Percentiles rank a stretch among this genome's conserved stretches.
Conservation (phyloP, 2,113 vertebrate genomes). For the Physeter macrocephalus region DNA sequence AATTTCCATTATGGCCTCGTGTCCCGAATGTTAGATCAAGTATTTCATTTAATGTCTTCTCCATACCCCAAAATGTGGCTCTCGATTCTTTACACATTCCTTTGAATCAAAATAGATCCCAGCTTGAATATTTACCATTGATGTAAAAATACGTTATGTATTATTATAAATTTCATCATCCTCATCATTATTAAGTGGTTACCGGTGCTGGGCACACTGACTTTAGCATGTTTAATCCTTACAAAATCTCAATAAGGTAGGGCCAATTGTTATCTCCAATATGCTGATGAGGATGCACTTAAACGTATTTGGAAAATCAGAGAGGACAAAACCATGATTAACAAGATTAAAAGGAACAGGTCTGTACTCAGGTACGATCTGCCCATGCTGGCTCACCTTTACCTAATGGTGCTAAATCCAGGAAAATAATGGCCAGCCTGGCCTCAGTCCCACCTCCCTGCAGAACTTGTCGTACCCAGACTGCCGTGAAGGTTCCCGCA, state of each 20-base stretch:
- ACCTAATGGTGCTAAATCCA: not conserved
- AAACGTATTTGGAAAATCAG: not conserved
- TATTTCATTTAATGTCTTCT: not conserved
- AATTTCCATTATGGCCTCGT: not conserved
- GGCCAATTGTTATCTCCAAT: not conserved
- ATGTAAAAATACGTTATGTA: not conserved
- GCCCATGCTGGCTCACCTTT: fast-evolving
- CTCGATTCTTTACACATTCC: not conserved
- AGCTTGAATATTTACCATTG: not conserved
- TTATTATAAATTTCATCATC: not conserved
- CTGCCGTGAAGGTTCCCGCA: not conserved
- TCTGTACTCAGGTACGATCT: no score
- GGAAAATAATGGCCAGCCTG: not conserved
- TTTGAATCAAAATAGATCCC: not conserved
- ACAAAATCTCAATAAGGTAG: not conserved
- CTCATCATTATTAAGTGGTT: not conserved
- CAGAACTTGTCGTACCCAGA: fast-evolving
- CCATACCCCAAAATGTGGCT: not conserved
- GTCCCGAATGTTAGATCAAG: no score
- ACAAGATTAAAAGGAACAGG: no score
- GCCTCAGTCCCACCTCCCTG: not conserved
- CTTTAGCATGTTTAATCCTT: not conserved
- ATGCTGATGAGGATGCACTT: not conserved
- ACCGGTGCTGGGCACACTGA: no score
- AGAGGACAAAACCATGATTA: not conserved